phyloP scores from a whole-genome alignment of 2,797 vertebrate genomes.

The Hoplostethus mediterraneus region DNA sequence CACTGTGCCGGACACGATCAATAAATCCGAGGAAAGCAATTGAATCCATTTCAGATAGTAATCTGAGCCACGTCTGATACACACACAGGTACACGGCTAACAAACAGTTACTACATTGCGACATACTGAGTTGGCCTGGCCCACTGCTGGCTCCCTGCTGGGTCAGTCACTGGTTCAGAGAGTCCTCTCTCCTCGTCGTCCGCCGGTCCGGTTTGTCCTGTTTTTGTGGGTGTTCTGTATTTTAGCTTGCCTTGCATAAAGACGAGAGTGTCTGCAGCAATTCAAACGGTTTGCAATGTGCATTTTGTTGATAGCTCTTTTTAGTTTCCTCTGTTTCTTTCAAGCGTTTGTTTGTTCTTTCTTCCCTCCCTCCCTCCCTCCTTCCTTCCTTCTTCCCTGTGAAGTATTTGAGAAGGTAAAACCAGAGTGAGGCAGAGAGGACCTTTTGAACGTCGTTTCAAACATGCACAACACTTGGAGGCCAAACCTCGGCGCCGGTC shows the following conservation, averaged over 20 bases:
- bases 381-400: background rate
- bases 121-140: conserved; percentile 45
- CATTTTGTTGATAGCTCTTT: conserved; percentile 35
- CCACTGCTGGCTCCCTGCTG: conserved; percentile 29
- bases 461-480: conserved; percentile 29
- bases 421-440: conserved; percentile 41
- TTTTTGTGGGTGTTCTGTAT: conserved; percentile 16
- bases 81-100: conserved; percentile 56
- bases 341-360: background rate
- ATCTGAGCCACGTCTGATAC: conserved; percentile 40
- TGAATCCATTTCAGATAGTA: conserved; percentile 51
- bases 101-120: conserved; percentile 61
- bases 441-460: conserved; percentile 52
- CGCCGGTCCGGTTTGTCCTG: background rate
- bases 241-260: background rate
- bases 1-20: conserved; percentile 38
- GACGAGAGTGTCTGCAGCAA: conserved; percentile 8
- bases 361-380: background rate
- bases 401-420: conserved; percentile 1
- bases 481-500: conserved; percentile 16
- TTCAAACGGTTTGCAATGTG: conserved; percentile 12
- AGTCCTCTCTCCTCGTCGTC: conserved; percentile 30
- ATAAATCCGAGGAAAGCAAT: conserved; percentile 37
- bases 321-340: background rate
- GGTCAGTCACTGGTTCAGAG: conserved; percentile 31